Evolutionary conservation across 2,888 invertebrate species (phyloP), one percentile per base, ranked within the genome.

Genomic region (Oligia fasciuncula): DNA sequence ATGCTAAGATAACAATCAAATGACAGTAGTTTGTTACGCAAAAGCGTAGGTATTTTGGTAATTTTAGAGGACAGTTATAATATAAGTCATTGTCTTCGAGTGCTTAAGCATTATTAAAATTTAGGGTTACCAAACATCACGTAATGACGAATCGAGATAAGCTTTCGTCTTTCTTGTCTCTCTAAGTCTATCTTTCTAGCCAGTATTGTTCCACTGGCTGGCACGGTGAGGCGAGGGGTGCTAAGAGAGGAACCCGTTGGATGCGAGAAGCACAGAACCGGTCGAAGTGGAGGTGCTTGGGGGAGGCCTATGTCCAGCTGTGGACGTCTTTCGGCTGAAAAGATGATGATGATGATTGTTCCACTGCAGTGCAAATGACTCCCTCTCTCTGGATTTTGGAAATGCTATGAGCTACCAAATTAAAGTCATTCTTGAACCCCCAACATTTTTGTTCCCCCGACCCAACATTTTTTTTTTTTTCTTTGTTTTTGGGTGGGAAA

Each of bases 1-100:
- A 80, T 46, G n/a, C 3, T 2, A 4, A 69, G 76, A 86, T 83
- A 72, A 76, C 19, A 75, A 85, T 85, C 81, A 74, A 79, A 78
- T 46, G 54, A 60, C 68, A 60, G 51, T 66, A 35, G 43, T 77
- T 43, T 77, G 43, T 71, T 54, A 66, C 46, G 72, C 49, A 57
- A 60, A 63, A 73, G 67, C 73, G 74, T 80, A 49, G 63, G 76
- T 68, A 43, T 85, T 81, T 79, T 66, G 35, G 76, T 80, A 60
- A 72, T 71, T 78, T 73, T 65, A 35, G 62, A 43, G 43, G 43
- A 87, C 75, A 75, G 81, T 81, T 85, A 77, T 66, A 79, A 80
- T 46, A 46, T 46, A 11, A 11, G 72, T 82, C 74, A 86, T 82
- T 84, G 77, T 51, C 23, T 84, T 74, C 63, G 54, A 80, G 40